Conservation (phyloP, 1,140 invertebrate species). For the Globodera rostochiensis region DNA sequence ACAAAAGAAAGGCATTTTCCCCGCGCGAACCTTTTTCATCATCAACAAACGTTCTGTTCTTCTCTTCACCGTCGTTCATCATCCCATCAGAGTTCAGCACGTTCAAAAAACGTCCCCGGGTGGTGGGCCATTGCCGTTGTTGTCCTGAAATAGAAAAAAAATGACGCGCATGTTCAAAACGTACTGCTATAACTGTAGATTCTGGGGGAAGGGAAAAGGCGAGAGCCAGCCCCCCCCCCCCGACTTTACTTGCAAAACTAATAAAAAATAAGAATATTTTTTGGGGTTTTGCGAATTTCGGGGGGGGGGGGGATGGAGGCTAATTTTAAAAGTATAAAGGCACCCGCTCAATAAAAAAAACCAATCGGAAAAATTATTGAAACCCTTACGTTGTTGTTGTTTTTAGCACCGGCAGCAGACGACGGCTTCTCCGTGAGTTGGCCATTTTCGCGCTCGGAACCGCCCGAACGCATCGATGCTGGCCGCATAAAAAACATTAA, state of each 20-base stretch:
- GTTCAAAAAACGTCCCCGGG: constrained; percentile 30
- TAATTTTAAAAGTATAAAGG: too few species aligned
- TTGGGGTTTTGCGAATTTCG: constrained; percentile 8
- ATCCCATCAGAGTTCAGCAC: neutral
- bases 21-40: neutral
- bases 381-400: constrained; percentile 9
- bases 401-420: neutral
- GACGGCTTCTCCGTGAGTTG: constrained; percentile 26
- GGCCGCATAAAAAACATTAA: constrained; percentile 34
- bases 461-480: constrained; percentile 32
- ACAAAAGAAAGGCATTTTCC: neutral
- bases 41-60: neutral
- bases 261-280: neutral
- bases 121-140: constrained; percentile 31
- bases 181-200: too few species aligned
- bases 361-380: too few species aligned
- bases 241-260: too few species aligned
- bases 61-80: neutral
- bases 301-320: neutral
- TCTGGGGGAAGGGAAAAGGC: too few species aligned
- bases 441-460: constrained; percentile 8
- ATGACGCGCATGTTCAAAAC: too few species aligned
- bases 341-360: too few species aligned
- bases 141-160: neutral
- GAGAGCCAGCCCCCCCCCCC: too few species aligned